Conservation (phyloP, 23 tunicate species). For the Trididemnum nubilum region DNA sequence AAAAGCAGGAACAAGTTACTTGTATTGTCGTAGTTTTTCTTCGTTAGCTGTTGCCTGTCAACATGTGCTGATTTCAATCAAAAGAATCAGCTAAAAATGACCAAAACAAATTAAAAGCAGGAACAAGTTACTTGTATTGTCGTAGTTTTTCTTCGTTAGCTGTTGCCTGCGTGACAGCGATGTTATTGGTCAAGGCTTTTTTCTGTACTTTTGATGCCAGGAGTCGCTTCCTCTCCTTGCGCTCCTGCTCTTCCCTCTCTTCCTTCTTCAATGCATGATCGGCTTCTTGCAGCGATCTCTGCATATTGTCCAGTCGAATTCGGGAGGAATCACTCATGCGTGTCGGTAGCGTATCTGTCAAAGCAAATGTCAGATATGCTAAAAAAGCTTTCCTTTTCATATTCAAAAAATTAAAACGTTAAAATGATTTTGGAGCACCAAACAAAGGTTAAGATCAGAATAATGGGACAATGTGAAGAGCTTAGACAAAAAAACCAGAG, state of each 20-base stretch:
- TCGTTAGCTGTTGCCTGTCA: conserved; percentile 41
- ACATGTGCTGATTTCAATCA: too few species aligned
- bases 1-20: too few species aligned
- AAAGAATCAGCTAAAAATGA: too few species aligned
- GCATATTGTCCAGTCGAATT: conserved; percentile 58
- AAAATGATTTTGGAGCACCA: neutral
- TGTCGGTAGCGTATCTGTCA: conserved; percentile 66
- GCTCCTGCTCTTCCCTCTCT: conserved; percentile 33
- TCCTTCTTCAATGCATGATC: conserved; percentile 36
- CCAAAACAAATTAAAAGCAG: too few species aligned
- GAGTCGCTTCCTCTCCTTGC: conserved; percentile 53
- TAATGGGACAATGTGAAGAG: too few species aligned
- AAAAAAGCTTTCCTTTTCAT: neutral
- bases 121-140: conserved; percentile 57
- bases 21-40: conserved; percentile 64
- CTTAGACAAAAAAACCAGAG: too few species aligned
- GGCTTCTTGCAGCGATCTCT: conserved; percentile 57
- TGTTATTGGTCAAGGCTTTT: conserved; percentile 23
- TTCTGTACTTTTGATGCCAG: conserved; percentile 52
- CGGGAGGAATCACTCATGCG: conserved; percentile 80
- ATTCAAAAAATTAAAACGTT: neutral
- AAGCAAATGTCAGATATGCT: neutral
- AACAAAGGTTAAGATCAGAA: neutral
- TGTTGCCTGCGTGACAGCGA: conserved; percentile 15
- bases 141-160: conserved; percentile 63